A percentile compares a stretch with the other conserved stretches of the same genome.
These are phyloP conservation scores for Acronicta psi DNA, from an alignment of 2,888 invertebrate species.

Conservation along the genomic window DNA sequence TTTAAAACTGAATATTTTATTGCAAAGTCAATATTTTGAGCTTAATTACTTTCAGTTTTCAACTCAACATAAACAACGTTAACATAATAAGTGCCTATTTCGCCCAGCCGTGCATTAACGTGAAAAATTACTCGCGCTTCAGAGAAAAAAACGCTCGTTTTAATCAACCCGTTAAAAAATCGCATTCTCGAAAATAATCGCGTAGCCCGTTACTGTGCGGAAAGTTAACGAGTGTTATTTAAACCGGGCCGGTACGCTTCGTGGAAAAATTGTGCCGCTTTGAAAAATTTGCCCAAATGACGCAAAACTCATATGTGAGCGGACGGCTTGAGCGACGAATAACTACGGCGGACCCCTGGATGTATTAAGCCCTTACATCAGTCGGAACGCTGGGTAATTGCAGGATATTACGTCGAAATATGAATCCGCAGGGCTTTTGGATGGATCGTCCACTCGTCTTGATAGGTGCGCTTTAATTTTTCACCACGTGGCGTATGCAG, in stretches of 20 bases:
- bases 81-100: constrained; percentile 63
- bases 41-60: constrained; percentile 53
- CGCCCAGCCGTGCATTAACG: constrained; percentile 64
- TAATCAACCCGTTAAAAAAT: constrained; percentile 82
- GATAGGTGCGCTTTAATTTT: constrained; percentile 39
- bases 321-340: constrained; percentile 65
- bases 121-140: constrained; percentile 70
- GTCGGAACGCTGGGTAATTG: constrained; percentile 70
- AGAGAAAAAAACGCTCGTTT: constrained; percentile 62
- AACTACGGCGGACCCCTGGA: constrained; percentile 67
- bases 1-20: constrained; percentile 36
- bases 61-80: constrained; percentile 53
- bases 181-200: constrained; percentile 82
- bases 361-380: constrained; percentile 66
- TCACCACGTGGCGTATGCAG: constrained; percentile 33
- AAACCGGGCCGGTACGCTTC: constrained; percentile 70
- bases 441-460: constrained; percentile 39
- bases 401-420: constrained; percentile 59
- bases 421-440: constrained; percentile 53
- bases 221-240: constrained; percentile 87
- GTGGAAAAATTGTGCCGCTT: constrained; percentile 79
- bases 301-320: constrained; percentile 82
- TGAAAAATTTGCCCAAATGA: constrained; percentile 84
- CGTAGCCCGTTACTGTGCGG: constrained; percentile 73
- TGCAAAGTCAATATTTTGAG: constrained; percentile 49